Base-by-base conservation (phyloP, 2,888 invertebrate genomes). In the Volucella inflata region DNA sequence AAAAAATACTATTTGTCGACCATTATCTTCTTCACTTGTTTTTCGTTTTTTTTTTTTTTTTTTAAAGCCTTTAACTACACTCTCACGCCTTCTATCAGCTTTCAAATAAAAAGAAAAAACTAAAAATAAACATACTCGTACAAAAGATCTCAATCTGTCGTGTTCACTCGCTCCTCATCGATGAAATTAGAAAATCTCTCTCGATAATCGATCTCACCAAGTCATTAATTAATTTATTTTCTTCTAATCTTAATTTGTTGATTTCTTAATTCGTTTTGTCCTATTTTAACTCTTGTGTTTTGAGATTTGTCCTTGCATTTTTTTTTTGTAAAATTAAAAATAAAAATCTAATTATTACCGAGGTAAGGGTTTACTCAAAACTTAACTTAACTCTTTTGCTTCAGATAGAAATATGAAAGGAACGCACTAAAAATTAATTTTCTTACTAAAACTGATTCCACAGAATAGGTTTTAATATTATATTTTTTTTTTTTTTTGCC, bases 81-180 rank as follows among this genome's bases (percentile, higher is more conserved):
- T 72, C 17, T 68, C 78, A 67, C 78, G 70, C 81, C 72, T 44
- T 50, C 64, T 77, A 60, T 77, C 68, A 77, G 71, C 77, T 77
- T 82, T 80, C 9, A 55, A 51, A 4, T 42, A 51, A 59, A 16
- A 55, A 71, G 11, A 53, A 51, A 42, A 21, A 38, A 55, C 48
- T 10, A 60, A 55, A 46, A 30, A 30, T 30, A 30, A 30, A 30
- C 30, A 30, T 30, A 30, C 30, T 30, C 30, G 30, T 30, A 30
- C 30, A 30, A 30, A 6, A 30, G 30, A 30, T 30, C 30, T 60
- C 46, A 51, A 50, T 71, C 40, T 68, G 12, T 81, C 70, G 60
- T n/a, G n/a, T 42, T 70, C 53, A 59, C 57, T 53, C 42, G 40
- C 40, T 62, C 80, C 67, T n/a, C 72, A 74, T 53, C 21, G 38